These are phyloP conservation scores for Gymnosoma rotundatum DNA, from an alignment of 2,888 invertebrate species.

Conservation along the genomic window DNA sequence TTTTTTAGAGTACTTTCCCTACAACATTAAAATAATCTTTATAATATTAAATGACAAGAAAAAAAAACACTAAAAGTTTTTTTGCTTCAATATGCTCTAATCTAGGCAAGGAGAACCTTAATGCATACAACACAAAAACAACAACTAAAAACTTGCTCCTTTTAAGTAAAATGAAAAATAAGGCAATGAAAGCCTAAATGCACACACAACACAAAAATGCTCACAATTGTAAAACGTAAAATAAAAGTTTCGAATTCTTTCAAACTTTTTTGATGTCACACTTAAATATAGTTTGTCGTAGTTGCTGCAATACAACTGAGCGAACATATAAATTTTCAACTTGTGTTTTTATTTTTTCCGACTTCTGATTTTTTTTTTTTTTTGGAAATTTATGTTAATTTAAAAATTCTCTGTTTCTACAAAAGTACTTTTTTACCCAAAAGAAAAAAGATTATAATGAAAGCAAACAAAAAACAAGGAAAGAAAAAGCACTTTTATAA, in stretches of 20 bases:
- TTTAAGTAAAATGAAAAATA: slow-evolving; percentile 9
- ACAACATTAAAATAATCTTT: slow-evolving; percentile 39
- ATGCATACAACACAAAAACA: slow-evolving; percentile 13
- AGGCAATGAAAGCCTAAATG: slow-evolving; percentile 41
- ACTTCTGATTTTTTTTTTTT: slow-evolving; percentile 24
- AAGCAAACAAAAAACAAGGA: slow-evolving; percentile 12
- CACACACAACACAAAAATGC: slow-evolving; percentile 33
- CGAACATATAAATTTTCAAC: slow-evolving; percentile 64
- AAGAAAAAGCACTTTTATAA: slow-evolving; percentile 38
- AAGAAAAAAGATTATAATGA: slow-evolving; percentile 7
- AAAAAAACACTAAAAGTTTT: slow-evolving; percentile 1
- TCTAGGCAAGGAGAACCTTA: slow-evolving; percentile 25
- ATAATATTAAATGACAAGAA: slow-evolving; percentile 56
- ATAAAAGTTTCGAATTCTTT: slow-evolving; percentile 52
- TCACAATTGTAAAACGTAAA: slow-evolving; percentile 1
- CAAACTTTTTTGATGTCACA: slow-evolving; percentile 66
- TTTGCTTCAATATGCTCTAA: slow-evolving; percentile 13
- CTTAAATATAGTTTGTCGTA: slow-evolving; percentile 52
- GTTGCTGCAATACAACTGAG: slow-evolving; percentile 59
- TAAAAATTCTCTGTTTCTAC: slow-evolving; percentile 61
- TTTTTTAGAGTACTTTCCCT: slow-evolving; percentile 27
- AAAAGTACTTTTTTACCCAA: neutral
- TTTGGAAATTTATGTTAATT: slow-evolving; percentile 67
- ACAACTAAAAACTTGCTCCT: no score
- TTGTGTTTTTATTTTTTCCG: slow-evolving; percentile 30